phyloP scores from a whole-genome alignment of 2,888 invertebrate species.

The Phymatocera aterrima region DNA sequence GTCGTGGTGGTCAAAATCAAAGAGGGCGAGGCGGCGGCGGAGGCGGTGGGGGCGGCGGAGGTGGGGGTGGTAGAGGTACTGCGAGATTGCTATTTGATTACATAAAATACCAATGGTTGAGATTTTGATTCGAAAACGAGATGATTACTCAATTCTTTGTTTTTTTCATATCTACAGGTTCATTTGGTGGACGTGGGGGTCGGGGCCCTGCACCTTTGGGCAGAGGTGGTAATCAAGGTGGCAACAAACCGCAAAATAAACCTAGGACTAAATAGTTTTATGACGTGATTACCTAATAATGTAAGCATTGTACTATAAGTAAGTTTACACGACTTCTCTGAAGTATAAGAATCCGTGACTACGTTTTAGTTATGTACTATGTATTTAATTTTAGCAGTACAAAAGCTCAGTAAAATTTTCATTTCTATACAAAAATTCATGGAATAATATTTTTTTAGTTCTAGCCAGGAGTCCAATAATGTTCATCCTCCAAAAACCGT shows the following conservation, averaged over 20 bases:
- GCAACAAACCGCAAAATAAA: slow-evolving; percentile 68
- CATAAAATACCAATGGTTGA: not conserved
- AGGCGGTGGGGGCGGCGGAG: slow-evolving; percentile 72
- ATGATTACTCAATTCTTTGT: slow-evolving; percentile 35
- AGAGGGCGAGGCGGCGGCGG: slow-evolving; percentile 79
- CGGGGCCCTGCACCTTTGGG: slow-evolving; percentile 78
- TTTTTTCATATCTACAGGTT: slow-evolving; percentile 67
- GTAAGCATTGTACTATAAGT: slow-evolving; percentile 25
- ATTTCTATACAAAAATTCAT: slow-evolving; percentile 5
- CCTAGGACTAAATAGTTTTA: slow-evolving; percentile 61
- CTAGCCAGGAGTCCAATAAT: no score
- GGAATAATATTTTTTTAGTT: no score
- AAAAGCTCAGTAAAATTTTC: not conserved
- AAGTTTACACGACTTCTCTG: not conserved
- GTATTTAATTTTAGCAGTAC: not conserved
- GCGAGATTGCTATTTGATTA: not conserved
- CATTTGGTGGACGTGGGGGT: slow-evolving; percentile 79
- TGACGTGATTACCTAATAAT: slow-evolving; percentile 1
- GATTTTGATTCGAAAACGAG: not conserved
- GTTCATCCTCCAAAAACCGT: no score
- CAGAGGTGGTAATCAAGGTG: slow-evolving; percentile 73
- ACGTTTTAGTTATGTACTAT: slow-evolving; percentile 9
- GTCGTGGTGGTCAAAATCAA: slow-evolving; percentile 81
- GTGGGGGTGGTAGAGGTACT: slow-evolving; percentile 64
- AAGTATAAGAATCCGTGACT: not conserved